Conservation (phyloP, 2,888 invertebrate genomes). For the Brachyptera putata region DNA sequence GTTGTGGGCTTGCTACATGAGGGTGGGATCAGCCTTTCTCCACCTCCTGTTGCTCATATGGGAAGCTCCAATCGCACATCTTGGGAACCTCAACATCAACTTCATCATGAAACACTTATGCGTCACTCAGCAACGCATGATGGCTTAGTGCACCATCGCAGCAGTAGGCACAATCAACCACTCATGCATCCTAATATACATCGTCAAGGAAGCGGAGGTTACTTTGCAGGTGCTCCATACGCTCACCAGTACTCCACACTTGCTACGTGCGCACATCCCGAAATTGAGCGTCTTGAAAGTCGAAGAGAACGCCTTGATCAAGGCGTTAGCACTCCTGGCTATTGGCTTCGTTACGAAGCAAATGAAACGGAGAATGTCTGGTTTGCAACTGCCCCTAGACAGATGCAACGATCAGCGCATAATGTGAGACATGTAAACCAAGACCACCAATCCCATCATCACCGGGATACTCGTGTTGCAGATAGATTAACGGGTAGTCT, state of each 20-base stretch:
- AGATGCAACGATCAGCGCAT: conserved; percentile 3
- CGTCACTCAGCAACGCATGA: conserved; percentile 28
- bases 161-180: conserved; percentile 3
- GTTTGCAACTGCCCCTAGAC: conserved; percentile 21
- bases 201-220: conserved; percentile 22
- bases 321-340: conserved; percentile 16
- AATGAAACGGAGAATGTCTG: conserved; percentile 13
- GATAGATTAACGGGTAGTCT: conserved; percentile 48
- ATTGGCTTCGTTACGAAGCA: conserved; percentile 18
- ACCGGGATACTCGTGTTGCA: not conserved
- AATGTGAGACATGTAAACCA: not conserved
- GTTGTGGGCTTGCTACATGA: conserved; percentile 22
- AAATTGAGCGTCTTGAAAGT: conserved; percentile 17
- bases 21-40: conserved; percentile 17
- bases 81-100: not conserved
- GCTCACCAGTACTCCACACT: conserved; percentile 19
- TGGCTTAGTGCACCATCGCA: not conserved
- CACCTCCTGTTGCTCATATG: not conserved
- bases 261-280: conserved; percentile 19
- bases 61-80: not conserved
- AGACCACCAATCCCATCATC: not conserved
- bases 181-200: conserved; percentile 12
- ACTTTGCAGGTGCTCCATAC: not conserved
- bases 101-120: conserved; percentile 10
- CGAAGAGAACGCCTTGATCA: conserved; percentile 20